Evolutionary conservation across 2,113 vertebrate species (phyloP), one percentile per base, ranked within the genome.

Genomic region (Psittacus erithacus): DNA sequence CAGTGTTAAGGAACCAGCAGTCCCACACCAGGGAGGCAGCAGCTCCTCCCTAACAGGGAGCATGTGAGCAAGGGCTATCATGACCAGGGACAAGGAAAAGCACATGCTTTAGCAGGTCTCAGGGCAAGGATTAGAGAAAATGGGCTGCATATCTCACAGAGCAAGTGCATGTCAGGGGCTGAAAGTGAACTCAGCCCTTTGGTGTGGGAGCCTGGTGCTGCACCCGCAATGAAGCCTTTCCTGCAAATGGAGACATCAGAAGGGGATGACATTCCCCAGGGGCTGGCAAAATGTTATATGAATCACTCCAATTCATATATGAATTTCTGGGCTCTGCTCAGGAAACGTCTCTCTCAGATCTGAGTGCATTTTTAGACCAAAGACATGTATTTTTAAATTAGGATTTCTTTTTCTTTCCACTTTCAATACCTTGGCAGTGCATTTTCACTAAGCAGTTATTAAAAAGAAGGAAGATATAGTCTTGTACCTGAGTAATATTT

Each of bases 191-290:
- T 5, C 81, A 38, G 74, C 63, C 82, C 82, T 71, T 82, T 46
- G 63, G 71, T 68, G 57, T 75, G 74, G 62, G 68, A 94, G 71
- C 50, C 71, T 47, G 24, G 16, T 78, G 76, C 86, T 76, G 80
- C 24, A 88, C 82, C 69, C 82, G 86, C 83, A 86, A 55, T 24
- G 81, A 89, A 95, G 78, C 70, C 49, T 68, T 57, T 89, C 65
- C 81, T 70, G 88, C 78, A 93, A 96, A 96, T 89, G 84, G 70
- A 96, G 94, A 96, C 78, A 87, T 94, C 92, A 95, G 81, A 75
- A 76, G 52, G 69, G 86, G 67, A 82, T 59, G 78, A 93, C 65
- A 43, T 89, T 87, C 86, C 86, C 92, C 46, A 69, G 68, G 70
- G 92, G 59, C 88, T 82, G 74, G 91, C 70, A 92, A 94, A 96